Conservation (phyloP, 2,888 invertebrate genomes). For the Watsonalla binaria region DNA sequence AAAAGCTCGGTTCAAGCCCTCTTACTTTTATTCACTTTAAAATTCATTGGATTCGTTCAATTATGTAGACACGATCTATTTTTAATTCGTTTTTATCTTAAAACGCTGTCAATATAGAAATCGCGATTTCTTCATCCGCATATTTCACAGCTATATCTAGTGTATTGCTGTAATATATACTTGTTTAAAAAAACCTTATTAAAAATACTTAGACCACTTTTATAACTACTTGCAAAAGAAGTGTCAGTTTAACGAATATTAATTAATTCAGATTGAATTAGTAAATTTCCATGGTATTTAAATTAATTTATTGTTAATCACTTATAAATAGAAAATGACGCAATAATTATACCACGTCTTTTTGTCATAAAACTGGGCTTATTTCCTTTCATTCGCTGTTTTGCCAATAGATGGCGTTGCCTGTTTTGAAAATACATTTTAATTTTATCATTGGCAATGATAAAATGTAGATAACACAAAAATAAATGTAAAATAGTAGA, state of each 20-base stretch:
- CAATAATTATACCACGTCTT: constrained; percentile 5
- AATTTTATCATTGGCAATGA: constrained; percentile 1
- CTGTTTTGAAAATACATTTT: constrained; percentile 3
- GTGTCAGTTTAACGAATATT: too few species aligned
- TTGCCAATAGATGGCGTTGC: constrained; percentile 44
- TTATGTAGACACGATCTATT: background rate
- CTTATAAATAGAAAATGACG: constrained; percentile 24
- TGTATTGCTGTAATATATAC: too few species aligned
- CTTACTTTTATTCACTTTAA: background rate
- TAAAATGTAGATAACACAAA: background rate
- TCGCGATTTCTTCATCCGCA: too few species aligned
- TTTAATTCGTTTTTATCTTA: too few species aligned
- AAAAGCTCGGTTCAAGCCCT: background rate
- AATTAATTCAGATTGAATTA: too few species aligned
- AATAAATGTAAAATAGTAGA: too few species aligned
- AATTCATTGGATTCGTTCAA: background rate
- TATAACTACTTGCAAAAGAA: too few species aligned
- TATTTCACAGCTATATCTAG: too few species aligned
- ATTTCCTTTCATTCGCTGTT: constrained; percentile 14
- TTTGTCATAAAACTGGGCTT: background rate
- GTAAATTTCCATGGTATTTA: too few species aligned
- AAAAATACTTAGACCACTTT: too few species aligned
- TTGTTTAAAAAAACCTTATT: too few species aligned
- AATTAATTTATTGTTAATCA: constrained; percentile 11
- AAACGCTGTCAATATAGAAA: too few species aligned